Evolutionary conservation across 2,888 invertebrate species (phyloP), one percentile per base, ranked within the genome.

Genomic region (Invenusta paracnida): DNA sequence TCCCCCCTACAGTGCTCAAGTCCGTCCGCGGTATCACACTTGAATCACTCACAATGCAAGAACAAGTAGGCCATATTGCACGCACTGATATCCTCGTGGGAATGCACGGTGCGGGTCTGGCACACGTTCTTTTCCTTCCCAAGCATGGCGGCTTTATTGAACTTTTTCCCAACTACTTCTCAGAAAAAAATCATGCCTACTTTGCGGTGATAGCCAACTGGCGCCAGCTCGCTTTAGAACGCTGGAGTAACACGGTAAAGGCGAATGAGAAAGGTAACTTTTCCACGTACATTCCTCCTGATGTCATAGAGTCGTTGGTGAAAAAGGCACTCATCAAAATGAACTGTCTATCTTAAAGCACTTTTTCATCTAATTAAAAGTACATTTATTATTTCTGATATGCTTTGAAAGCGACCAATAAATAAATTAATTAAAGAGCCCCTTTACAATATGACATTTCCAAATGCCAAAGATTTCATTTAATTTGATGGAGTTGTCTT

Each of bases 41-140:
- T 13, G 91, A 91, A 73, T 66, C 87, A 1, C 87, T 90, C 82
- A 67, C 88, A 2, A 89, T 91, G 88, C 67, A 87, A 13, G 83
- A 89, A 23, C 91, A 91, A 88, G 87, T 91, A 29, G 30, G 88
- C 67, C 27, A 88, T 0, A 88, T 91, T 2, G 66, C 89, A 0
- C 86, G 88, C 11, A 89, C 91, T 0, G 91, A 91, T 87, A 89
- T 91, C 82, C 87, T 91, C 17, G 88, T 91, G 0, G 91, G 91
- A 0, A 91, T 91, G 90, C 91, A 91, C 73, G 91, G 91, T 1
- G 91, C 91, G 0, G 91, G 90, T 0, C 87, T 91, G 27, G 89
- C 90, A 0, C 89, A 90, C 82, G 88, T 90, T 0, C 85, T 91
- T 11, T 91, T 91, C 86, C 87, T 91, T n/a, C 90, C 90, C 0